These are phyloP conservation scores for Xestobium rufovillosum DNA, from an alignment of 2,888 invertebrate genomes.

Conservation along the genomic window DNA sequence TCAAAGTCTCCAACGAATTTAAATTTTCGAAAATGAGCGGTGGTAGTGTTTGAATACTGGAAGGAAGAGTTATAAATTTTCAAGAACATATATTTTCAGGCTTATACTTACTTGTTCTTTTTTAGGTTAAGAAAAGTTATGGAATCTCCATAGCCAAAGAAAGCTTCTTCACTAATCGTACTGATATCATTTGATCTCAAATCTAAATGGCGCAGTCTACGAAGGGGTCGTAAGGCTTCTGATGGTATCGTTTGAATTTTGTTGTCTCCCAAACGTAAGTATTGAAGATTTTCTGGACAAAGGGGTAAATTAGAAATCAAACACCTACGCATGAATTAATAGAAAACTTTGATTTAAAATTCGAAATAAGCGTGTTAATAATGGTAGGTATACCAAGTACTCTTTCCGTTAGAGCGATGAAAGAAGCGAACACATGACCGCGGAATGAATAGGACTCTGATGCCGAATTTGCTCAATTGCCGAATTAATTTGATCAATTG, in stretches of 20 bases:
- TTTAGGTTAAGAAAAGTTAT: slow-evolving; percentile 89
- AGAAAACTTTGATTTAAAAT: no score
- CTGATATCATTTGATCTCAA: slow-evolving; percentile 83
- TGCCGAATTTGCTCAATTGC: no score
- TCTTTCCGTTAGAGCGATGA: no score
- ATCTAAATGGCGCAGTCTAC: slow-evolving; percentile 81
- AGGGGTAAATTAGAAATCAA: no score
- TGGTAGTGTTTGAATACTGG: slow-evolving; percentile 74
- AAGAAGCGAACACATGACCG: no score
- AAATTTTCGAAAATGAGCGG: slow-evolving; percentile 81
- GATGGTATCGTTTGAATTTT: slow-evolving; percentile 79
- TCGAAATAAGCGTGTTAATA: no score
- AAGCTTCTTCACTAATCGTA: slow-evolving; percentile 75
- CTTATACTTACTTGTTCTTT: slow-evolving; percentile 75
- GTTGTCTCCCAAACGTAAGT: slow-evolving; percentile 82
- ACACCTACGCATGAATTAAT: no score
- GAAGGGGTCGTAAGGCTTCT: slow-evolving; percentile 72
- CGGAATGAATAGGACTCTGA: no score
- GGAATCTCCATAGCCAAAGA: slow-evolving; percentile 81
- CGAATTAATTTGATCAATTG: no score
- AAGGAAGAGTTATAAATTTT: slow-evolving; percentile 26
- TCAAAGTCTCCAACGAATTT: slow-evolving; percentile 81
- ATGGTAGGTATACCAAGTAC: no score
- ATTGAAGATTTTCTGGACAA: slow-evolving; percentile 76
- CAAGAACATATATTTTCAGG: neutral